Percentiles rank a stretch among this genome's conserved stretches.
phyloP scores from a whole-genome alignment of 2,888 invertebrate species.

The Argyresthia albistria region DNA sequence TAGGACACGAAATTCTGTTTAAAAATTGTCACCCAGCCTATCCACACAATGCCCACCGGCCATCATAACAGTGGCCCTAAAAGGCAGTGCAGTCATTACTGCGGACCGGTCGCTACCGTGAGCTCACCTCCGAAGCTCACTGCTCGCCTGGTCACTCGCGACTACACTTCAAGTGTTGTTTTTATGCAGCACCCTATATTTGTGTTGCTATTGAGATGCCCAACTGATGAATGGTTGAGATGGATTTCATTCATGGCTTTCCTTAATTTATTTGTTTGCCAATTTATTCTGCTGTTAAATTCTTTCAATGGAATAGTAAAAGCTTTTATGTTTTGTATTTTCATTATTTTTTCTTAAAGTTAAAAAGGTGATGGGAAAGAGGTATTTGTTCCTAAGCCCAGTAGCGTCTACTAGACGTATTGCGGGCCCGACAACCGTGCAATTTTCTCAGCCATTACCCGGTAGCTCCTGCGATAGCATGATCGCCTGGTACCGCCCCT shows the following conservation, averaged over 20 bases:
- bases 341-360: not conserved
- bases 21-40: constrained; percentile 13
- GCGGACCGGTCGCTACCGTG: constrained; percentile 48
- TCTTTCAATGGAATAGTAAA: not conserved
- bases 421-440: constrained; percentile 2
- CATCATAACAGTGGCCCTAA: constrained; percentile 61
- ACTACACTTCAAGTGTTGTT: constrained; percentile 38
- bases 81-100: constrained; percentile 65
- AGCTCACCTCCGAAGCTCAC: constrained; percentile 34
- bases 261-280: not conserved
- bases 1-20: not conserved
- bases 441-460: constrained; percentile 18
- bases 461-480: constrained; percentile 27
- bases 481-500: constrained; percentile 31
- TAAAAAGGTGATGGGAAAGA: not conserved
- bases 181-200: constrained; percentile 50
- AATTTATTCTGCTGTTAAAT: too few species aligned
- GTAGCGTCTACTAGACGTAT: constrained; percentile 14
- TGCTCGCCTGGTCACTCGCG: constrained; percentile 51
- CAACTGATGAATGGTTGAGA: not conserved
- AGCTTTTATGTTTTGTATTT: not conserved
- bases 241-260: constrained; percentile 19
- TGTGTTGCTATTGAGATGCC: constrained; percentile 46
- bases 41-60: constrained; percentile 39
- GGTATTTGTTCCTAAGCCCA: constrained; percentile 11